phyloP scores from a whole-genome alignment of 2,113 vertebrate species.

The Oncorhynchus masou region DNA sequence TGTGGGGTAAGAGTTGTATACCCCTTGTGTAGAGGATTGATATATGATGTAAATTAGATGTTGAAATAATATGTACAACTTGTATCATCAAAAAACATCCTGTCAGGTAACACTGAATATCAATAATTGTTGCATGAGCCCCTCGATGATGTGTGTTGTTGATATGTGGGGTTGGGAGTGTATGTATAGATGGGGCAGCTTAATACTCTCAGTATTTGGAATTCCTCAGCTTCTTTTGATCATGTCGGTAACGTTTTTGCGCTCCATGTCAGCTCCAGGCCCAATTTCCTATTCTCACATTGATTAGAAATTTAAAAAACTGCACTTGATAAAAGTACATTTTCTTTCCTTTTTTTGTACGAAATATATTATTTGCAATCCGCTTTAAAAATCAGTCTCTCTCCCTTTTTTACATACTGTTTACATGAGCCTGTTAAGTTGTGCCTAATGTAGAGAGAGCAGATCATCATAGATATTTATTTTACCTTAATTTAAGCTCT shows the following conservation, averaged over 20 bases:
- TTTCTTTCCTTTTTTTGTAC: constrained; percentile 42
- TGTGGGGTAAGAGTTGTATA: no score
- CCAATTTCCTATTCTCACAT: constrained; percentile 41
- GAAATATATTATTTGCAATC: constrained; percentile 59
- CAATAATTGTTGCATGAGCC: constrained; percentile 47
- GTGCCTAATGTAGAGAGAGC: constrained; percentile 68
- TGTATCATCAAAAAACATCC: constrained; percentile 24
- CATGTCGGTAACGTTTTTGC: constrained; percentile 43
- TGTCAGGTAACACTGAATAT: not conserved
- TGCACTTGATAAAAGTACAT: constrained; percentile 45
- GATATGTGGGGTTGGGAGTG: constrained; percentile 17
- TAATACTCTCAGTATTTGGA: no score
- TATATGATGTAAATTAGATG: constrained; percentile 11
- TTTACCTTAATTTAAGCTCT: constrained; percentile 35
- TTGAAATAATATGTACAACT: constrained; percentile 37
- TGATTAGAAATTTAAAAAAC: constrained; percentile 38
- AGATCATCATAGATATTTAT: constrained; percentile 44
- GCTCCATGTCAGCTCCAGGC: constrained; percentile 45
- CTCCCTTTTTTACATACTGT: constrained; percentile 57
- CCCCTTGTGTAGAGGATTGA: not conserved
- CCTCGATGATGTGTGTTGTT: constrained; percentile 28
- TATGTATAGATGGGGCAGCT: constrained; percentile 43
- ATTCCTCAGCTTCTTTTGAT: constrained; percentile 42
- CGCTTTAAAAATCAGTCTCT: constrained; percentile 46
- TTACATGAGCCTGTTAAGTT: constrained; percentile 69